Percentiles rank a stretch among this genome's conserved stretches.
Conservation (phyloP, 2,888 invertebrate genomes). For the Alloplasta piceator region DNA sequence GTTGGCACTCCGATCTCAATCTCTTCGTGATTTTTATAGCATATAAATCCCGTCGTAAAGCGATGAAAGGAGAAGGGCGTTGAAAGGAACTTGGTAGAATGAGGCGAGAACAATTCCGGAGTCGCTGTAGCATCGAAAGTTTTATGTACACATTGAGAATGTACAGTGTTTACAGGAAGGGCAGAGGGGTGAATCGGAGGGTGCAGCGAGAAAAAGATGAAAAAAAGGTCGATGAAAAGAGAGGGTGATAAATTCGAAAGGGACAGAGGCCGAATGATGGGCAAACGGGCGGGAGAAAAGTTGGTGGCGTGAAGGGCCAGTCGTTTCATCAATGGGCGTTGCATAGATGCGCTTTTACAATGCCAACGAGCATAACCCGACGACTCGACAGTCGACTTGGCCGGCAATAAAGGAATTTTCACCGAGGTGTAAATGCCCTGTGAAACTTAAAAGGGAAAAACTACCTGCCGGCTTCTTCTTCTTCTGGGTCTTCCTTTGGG, state of each 20-base stretch:
- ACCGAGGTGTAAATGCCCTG: constrained; percentile 55
- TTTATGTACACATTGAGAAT: constrained; percentile 1
- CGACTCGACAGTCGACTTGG: constrained; percentile 39
- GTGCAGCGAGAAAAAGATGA: background rate
- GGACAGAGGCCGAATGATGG: constrained; percentile 38
- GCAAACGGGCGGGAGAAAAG: constrained; percentile 61
- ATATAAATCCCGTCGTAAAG: too few species aligned
- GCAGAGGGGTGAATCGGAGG: constrained; percentile 7
- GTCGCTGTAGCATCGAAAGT: constrained; percentile 10
- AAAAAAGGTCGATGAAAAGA: constrained; percentile 19
- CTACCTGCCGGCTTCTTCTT: constrained; percentile 67
- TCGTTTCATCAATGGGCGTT: constrained; percentile 74
- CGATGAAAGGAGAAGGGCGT: constrained; percentile 6
- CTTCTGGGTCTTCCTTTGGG: constrained; percentile 5
- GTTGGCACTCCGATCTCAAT: too few species aligned
- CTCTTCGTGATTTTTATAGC: too few species aligned
- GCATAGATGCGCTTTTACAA: constrained; percentile 56
- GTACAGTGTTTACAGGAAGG: background rate
- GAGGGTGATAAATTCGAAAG: constrained; percentile 3
- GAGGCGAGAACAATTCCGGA: constrained; percentile 40
- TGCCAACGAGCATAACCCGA: constrained; percentile 26
- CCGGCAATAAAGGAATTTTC: constrained; percentile 4
- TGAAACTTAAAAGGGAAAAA: constrained; percentile 31
- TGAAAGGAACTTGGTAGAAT: constrained; percentile 34
- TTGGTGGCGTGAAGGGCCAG: constrained; percentile 77